These are phyloP conservation scores for Antheraea assamensis DNA, from an alignment of 2,888 invertebrate species.

Conservation along the genomic window DNA sequence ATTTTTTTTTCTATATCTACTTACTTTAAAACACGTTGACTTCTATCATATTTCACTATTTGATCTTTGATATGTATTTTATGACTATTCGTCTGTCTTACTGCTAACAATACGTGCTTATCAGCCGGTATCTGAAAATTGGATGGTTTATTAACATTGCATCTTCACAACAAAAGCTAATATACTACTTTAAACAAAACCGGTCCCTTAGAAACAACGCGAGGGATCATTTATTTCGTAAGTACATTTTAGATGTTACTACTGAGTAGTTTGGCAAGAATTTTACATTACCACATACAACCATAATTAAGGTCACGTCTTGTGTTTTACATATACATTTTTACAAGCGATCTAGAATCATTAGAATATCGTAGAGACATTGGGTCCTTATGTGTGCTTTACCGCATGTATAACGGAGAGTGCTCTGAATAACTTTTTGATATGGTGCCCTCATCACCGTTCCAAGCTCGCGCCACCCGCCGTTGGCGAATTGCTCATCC, in stretches of 20 bases:
- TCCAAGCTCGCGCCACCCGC: no score
- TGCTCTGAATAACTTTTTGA: no score
- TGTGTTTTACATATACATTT: not conserved
- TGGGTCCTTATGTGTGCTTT: no score
- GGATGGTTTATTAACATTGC: slow-evolving; percentile 29
- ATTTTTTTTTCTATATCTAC: slow-evolving; percentile 39
- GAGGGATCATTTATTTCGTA: not conserved
- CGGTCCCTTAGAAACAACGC: not conserved
- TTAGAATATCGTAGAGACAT: no score
- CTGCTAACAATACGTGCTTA: slow-evolving; percentile 88
- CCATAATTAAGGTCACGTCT: not conserved
- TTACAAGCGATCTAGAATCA: no score
- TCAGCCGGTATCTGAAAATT: slow-evolving; percentile 83
- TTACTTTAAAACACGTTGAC: slow-evolving; percentile 88
- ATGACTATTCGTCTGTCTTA: slow-evolving; percentile 89
- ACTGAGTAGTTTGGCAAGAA: not conserved
- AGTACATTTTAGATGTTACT: not conserved
- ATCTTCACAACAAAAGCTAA: not conserved
- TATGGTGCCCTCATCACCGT: no score
- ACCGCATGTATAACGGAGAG: no score
- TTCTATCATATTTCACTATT: slow-evolving; percentile 88
- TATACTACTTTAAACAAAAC: not conserved
- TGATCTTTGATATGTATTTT: slow-evolving; percentile 91
- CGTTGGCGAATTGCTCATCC: no score
- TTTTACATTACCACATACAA: not conserved